phyloP scores from a whole-genome alignment of 1,140 invertebrate species.

The Eupristina koningsbergeri region DNA sequence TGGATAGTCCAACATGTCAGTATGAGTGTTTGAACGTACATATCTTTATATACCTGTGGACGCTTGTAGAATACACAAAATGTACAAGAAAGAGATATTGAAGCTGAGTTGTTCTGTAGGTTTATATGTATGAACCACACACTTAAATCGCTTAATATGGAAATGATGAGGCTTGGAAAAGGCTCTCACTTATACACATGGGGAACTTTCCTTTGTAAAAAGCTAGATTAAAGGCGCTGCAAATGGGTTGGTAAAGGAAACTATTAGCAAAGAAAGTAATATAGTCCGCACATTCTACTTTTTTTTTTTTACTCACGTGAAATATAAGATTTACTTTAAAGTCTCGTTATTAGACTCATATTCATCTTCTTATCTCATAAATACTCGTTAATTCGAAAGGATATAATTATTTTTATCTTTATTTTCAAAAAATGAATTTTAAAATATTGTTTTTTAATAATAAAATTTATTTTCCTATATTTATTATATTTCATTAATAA shows the following conservation, averaged over 20 bases:
- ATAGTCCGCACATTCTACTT: conserved; percentile 53
- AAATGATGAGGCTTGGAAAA: conserved; percentile 49
- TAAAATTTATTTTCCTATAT: too few relatives aligned
- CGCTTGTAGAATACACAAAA: not conserved
- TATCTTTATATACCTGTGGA: too few relatives aligned
- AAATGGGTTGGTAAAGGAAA: conserved; percentile 65
- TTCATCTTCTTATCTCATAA: not conserved
- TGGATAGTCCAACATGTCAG: not conserved
- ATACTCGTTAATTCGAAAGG: not conserved
- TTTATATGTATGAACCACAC: not conserved
- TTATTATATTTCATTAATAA: too few relatives aligned
- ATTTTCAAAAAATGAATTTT: not conserved
- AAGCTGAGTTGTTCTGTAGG: not conserved
- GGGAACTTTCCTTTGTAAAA: conserved; percentile 54
- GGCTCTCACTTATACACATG: conserved; percentile 43
- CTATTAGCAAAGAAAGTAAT: conserved; percentile 63
- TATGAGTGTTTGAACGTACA: not conserved
- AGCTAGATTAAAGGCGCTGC: conserved; percentile 66
- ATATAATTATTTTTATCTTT: not conserved
- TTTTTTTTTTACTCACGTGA: conserved; percentile 27
- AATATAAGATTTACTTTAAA: conserved; percentile 9
- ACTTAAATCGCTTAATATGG: conserved; percentile 43
- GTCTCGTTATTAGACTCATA: conserved; percentile 14
- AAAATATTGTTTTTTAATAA: not conserved
- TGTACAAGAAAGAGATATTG: conserved; percentile 19